These are phyloP conservation scores for Cyclina sinensis DNA, from an alignment of 1,140 invertebrate species.

Conservation along the genomic window DNA sequence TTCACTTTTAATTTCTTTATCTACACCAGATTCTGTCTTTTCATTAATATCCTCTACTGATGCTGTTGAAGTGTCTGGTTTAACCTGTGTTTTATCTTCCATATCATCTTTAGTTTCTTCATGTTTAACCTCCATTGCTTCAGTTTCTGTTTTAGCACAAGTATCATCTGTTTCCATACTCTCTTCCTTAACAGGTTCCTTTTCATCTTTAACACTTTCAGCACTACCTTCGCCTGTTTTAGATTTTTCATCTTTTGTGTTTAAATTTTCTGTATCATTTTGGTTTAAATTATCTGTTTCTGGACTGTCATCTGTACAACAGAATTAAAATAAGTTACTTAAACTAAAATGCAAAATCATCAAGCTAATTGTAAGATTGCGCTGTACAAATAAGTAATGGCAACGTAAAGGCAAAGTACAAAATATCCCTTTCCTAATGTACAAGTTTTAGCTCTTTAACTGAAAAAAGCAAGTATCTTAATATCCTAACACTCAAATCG, in stretches of 20 bases:
- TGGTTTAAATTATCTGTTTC: neutral
- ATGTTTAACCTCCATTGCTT: neutral
- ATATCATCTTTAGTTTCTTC: slow-evolving; percentile 13
- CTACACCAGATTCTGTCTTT: slow-evolving; percentile 45
- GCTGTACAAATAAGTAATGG: too few species aligned
- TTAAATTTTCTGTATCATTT: neutral
- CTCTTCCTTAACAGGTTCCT: slow-evolving; percentile 30
- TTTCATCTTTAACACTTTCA: neutral
- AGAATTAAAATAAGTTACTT: neutral
- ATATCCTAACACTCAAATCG: too few species aligned
- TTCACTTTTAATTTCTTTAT: slow-evolving; percentile 22
- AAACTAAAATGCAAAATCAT: too few species aligned
- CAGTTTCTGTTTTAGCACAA: neutral
- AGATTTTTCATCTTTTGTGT: neutral
- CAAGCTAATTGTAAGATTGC: too few species aligned
- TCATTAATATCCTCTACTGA: neutral
- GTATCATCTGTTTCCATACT: slow-evolving; percentile 30
- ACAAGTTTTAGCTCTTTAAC: too few species aligned
- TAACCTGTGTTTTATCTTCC: slow-evolving; percentile 5
- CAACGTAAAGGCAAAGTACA: too few species aligned
- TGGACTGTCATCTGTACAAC: neutral
- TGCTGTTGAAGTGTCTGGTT: slow-evolving; percentile 9
- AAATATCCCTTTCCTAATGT: too few species aligned
- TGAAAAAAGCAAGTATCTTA: too few species aligned
- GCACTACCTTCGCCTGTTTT: slow-evolving; percentile 6